Conservation (phyloP, 2,113 vertebrate species). For the Mungos mungo region DNA sequence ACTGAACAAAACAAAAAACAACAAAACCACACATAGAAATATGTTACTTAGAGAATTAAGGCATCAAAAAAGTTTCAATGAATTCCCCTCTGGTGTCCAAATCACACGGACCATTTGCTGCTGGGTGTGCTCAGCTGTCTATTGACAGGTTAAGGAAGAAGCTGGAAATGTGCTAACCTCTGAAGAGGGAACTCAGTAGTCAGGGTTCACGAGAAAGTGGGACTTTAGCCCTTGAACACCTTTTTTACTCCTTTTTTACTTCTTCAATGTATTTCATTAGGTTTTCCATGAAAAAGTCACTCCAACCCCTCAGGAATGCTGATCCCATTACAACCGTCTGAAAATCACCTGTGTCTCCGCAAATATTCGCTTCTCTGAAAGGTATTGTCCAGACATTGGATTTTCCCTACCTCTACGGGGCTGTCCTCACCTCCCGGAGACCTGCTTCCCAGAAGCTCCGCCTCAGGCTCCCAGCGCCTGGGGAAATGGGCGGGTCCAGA, state of each 20-base stretch:
- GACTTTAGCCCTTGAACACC: neutral
- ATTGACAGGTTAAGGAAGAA: neutral
- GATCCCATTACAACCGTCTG: neutral
- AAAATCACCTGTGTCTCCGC: neutral
- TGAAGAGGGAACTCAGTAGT: neutral
- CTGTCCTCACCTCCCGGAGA: neutral
- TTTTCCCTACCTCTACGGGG: neutral
- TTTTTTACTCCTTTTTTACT: neutral
- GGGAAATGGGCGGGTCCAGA: fast-evolving
- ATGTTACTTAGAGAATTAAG: neutral
- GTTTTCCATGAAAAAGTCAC: neutral
- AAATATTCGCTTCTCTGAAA: neutral
- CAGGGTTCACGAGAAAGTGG: neutral
- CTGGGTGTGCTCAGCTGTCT: neutral
- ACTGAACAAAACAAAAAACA: neutral
- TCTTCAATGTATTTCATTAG: neutral
- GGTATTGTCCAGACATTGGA: neutral
- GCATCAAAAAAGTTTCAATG: neutral
- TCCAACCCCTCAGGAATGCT: neutral
- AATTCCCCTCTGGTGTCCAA: neutral
- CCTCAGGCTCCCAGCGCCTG: too few species aligned
- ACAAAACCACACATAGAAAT: neutral
- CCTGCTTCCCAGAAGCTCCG: neutral
- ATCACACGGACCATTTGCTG: neutral
- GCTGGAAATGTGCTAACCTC: neutral